Percentiles rank a stretch among this genome's conserved stretches.
phyloP scores from a whole-genome alignment of 2,888 invertebrate genomes.

The Zootermopsis nevadensis region DNA sequence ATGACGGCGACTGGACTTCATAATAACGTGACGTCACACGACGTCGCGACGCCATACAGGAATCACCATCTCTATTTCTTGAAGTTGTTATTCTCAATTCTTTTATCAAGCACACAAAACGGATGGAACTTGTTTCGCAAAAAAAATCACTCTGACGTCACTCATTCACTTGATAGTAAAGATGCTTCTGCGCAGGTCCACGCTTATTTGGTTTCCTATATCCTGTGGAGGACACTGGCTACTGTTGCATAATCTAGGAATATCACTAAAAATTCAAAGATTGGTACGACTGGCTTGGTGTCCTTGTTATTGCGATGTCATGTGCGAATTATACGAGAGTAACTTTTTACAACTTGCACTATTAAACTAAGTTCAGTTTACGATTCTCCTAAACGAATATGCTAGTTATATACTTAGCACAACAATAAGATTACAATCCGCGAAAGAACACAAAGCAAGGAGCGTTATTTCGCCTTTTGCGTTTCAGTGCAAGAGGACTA shows the following conservation, averaged over 20 bases:
- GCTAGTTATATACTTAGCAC: no score
- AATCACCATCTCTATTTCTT: slow-evolving; percentile 40
- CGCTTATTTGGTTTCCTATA: background rate
- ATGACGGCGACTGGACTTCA: slow-evolving; percentile 52
- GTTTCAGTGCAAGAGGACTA: no score
- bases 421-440: no score
- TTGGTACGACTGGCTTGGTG: slow-evolving; percentile 11
- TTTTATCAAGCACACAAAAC: background rate
- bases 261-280: background rate
- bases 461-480: no score
- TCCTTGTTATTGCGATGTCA: slow-evolving; percentile 19
- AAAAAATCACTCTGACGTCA: slow-evolving; percentile 11
- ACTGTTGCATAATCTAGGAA: background rate
- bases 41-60: slow-evolving; percentile 49
- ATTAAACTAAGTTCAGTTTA: no score
- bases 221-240: slow-evolving; percentile 7
- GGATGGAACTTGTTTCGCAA: background rate
- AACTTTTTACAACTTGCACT: no score
- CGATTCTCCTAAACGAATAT: no score
- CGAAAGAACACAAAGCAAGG: no score
- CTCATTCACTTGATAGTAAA: slow-evolving; percentile 17
- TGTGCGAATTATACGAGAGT: background rate
- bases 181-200: slow-evolving; percentile 9
- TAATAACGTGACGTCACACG: slow-evolving; percentile 48
- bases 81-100: background rate